Base-by-base conservation (phyloP, 2,113 vertebrate genomes). In the Pseudopodoces humilis region DNA sequence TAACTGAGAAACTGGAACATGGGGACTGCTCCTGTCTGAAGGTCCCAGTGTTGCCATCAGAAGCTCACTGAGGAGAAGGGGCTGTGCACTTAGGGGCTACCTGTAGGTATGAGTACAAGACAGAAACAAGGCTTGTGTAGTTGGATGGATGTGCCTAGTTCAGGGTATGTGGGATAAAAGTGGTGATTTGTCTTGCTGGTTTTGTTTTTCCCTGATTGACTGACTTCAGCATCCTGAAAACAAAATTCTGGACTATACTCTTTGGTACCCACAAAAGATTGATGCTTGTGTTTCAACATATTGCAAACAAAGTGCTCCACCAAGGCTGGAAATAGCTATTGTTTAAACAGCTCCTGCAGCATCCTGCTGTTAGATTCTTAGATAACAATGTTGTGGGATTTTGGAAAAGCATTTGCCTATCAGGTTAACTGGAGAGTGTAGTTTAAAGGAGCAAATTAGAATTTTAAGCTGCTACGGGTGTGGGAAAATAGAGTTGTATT, bases 341-440 rank as follows among this genome's bases (percentile, higher is more conserved):
- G 60, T 91, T 89, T 86, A 70, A 96, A 93, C 55, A 91, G 31
- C 35, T 93, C 78, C 77, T 89, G 49, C 50, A 83, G 47, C 41
- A 74, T 77, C 87, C 82, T 90, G 59, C 59, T 94, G 67, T 13
- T 90, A 83, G 82, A 86, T 88, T 70, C 52, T 74, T 76, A 91
- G 78, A 92, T 89, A 92, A 91, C 43, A 58, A 6, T 7, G 6
- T 15, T 33, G 49, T 23, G 50, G 67, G 63, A 67, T 76, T 95
- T 90, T 93, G 43, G 63, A 70, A 91, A 63, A 83, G 19, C 39
- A 35, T 80, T 86, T 78, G n/a, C 49, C 16, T 70, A 37, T 75
- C 56, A 25, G 39, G n/a, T 59, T 83, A 67, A 68, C 27, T 31
- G 17, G 56, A 75, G 46, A 86, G 24, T 59, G 18, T 31, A 59